Conservation (phyloP, 1,140 invertebrate species). For the Rhizoglyphus robini region DNA sequence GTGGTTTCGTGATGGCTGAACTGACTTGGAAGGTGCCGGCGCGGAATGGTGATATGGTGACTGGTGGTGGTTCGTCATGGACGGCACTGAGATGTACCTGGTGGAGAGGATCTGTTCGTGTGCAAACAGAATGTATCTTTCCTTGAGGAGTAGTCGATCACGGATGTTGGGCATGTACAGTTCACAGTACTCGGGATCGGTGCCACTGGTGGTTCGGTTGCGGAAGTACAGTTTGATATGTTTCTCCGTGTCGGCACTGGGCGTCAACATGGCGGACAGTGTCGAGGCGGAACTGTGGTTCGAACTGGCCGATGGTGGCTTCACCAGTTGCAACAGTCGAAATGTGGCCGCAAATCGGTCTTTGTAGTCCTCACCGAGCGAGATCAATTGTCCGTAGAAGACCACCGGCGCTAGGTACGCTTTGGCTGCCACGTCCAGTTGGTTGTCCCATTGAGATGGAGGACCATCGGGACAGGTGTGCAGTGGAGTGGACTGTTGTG, state of each 20-base stretch:
- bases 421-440: conserved; percentile 24
- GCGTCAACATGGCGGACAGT: neutral
- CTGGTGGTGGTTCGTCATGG: neutral
- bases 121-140: conserved; percentile 25
- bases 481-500: conserved; percentile 28
- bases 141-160: neutral
- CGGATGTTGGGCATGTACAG: conserved; percentile 8
- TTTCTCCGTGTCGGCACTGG: neutral
- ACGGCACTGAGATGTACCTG: neutral
- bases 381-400: conserved; percentile 24
- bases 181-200: conserved; percentile 16
- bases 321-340: conserved; percentile 19
- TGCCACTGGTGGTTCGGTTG: neutral
- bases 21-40: neutral
- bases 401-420: conserved; percentile 24
- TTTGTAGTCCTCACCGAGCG: conserved; percentile 22
- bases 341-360: conserved; percentile 24
- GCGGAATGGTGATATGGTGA: neutral
- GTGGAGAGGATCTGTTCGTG: conserved; percentile 4
- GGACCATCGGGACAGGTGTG: conserved; percentile 21
- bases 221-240: conserved; percentile 22
- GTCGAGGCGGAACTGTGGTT: neutral
- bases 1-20: neutral
- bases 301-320: neutral
- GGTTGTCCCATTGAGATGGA: conserved; percentile 15